Evolutionary conservation across 2,113 vertebrate species (phyloP).

Genomic region (Caloenas nicobarica): DNA sequence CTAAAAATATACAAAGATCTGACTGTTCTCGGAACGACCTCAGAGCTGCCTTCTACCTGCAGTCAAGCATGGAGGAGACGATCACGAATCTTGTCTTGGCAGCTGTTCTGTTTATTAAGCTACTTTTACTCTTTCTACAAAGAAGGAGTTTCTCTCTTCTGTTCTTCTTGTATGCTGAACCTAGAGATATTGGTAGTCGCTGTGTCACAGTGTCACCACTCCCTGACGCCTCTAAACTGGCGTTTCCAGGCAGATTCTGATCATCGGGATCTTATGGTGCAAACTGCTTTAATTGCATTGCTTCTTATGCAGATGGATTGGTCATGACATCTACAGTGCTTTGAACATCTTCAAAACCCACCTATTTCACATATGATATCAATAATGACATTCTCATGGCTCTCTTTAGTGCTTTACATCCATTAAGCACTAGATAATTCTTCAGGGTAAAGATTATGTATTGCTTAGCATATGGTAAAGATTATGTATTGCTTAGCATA

Average conservation of each 20-base stretch:
- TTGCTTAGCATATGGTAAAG: not conserved
- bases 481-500: not conserved
- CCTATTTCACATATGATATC: not conserved
- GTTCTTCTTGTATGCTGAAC: not conserved
- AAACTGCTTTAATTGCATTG: not conserved
- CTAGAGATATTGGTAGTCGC: not conserved
- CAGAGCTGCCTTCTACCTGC: constrained; percentile 23
- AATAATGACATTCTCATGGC: not conserved
- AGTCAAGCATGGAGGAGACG: not conserved
- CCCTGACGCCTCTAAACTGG: not conserved
- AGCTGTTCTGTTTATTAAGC: constrained; percentile 12
- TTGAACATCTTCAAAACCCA: not conserved
- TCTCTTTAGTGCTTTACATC: not conserved
- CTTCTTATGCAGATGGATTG: not conserved
- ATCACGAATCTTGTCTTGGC: not conserved
- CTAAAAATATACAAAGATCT: not conserved
- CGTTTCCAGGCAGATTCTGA: not conserved
- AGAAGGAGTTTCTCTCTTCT: not conserved
- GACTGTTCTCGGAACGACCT: not conserved
- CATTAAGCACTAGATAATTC: not conserved
- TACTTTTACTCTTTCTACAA: not conserved
- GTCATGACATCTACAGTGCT: not conserved
- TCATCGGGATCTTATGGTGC: not conserved
- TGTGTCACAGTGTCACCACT: not conserved
- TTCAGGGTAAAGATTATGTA: not conserved